Base-by-base conservation (phyloP, 1,140 invertebrate species). In the Drosophila tropicalis region DNA sequence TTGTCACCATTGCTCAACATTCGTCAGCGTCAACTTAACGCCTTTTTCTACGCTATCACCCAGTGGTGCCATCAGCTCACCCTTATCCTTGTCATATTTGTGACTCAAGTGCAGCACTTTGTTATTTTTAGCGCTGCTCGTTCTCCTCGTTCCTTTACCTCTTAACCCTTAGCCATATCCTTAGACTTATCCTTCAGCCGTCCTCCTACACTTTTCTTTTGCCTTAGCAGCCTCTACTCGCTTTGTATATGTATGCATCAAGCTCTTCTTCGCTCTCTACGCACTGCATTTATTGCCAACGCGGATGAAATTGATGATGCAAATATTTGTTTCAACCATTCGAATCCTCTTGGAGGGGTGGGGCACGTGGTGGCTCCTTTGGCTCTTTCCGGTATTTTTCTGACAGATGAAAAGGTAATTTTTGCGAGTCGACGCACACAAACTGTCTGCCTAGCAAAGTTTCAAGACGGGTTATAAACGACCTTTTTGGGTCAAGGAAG, bases 101-200 rank as follows among this genome's bases (percentile, higher is more conserved):
- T 55, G 70, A 71, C 75, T 81, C 82, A 86, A 85, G 79, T 81
- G 75, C 66, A 68, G 75, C 78, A 86, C 71, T 85, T 81, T 78
- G 67, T 79, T 85, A 85, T 85, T 86, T 81, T 86, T 78, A 81
- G 82, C 70, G 34, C 62, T 70, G 74, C 64, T 39, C 3, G 36
- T 13, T 39, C 36, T 4, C 12, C 36, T 13, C 36, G 5, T 13
- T 13, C 2, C 12, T 13, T 12, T 55, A 71, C 70, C 64, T 69
- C 57, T 17, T 13, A n/a, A 5, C 54, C 44, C 61, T 51, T 47
- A n/a, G 54, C 55, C 62, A 58, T 54, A 17, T 9, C 60, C 51
- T 39, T 41, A 29, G 36, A 47, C 64, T 29, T 60, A n/a, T 32
- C 64, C 41, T 41, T 13, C 47, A 32, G 36, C 19, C 36, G 10